Base-by-base conservation (phyloP, 1,140 invertebrate genomes). In the Drosophila equinoxialis region DNA sequence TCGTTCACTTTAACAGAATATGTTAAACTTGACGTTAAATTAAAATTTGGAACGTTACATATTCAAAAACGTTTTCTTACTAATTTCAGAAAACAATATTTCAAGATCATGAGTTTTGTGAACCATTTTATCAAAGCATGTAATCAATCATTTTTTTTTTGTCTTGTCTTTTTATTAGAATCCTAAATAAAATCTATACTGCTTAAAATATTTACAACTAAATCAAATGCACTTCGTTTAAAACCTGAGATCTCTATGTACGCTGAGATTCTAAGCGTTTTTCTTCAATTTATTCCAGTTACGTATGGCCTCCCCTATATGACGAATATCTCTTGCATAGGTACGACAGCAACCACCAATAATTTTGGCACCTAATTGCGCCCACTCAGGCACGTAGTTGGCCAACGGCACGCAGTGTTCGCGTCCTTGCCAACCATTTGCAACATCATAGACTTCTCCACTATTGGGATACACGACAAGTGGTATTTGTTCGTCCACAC, bases 271-370 rank as follows among this genome's bases (percentile, higher is more conserved):
- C 7, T 58, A 85, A 23, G 76, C 70, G n/a, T 72, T n/a, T 67
- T 91, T 89, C 7, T 79, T 86, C 17, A 75, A 65, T 63, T 74
- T 72, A 42, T 91, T 91, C 26, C 84, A 48, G 35, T 37, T 62
- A 20, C 60, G 70, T 7, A 95, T 92, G 69, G 92, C 81, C 39
- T 81, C 69, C 17, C 92, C 82, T 42, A 95, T 94, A 45, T 91
- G 90, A 6, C 81, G 78, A 20, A 97, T 94, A 84, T 96, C 95
- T 5, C 93, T 87, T 11, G 94, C 94, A 76, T 94, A 94, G 0
- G 95, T 95, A 70, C 96, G 93, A 85, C 97, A 97, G 82, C 96
- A 97, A 1, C 97, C 96, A 7, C 96, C 97, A 65, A 97, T 94
- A 82, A 95, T 96, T 65, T 92, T 93, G 0, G 96, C 95, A 5